Conservation (phyloP, 2,797 vertebrate species). For the Numenius phaeopus region DNA sequence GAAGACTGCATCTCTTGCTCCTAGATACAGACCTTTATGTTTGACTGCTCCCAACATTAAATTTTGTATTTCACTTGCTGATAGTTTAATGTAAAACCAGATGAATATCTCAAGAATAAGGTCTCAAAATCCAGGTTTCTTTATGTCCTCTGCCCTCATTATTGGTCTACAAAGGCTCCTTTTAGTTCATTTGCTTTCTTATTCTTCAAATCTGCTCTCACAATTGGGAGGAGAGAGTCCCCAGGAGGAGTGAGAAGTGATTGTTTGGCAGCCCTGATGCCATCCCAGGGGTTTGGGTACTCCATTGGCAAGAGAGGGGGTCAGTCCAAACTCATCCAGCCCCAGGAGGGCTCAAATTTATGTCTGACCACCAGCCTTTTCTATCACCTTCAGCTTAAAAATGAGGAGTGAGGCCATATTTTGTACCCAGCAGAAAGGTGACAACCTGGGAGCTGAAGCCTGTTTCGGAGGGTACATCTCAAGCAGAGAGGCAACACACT, state of each 20-base stretch:
- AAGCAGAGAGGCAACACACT: neutral
- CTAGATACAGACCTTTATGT: neutral
- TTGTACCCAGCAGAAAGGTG: neutral
- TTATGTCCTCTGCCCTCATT: neutral
- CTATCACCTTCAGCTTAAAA: neutral
- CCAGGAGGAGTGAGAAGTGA: neutral
- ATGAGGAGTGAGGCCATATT: neutral
- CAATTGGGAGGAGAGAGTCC: neutral
- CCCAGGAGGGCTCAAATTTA: neutral
- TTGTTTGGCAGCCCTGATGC: neutral
- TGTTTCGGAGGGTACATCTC: neutral
- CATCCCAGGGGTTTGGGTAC: neutral
- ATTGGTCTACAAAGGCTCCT: neutral
- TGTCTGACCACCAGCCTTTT: neutral
- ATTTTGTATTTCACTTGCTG: neutral
- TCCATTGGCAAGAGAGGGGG: rapidly evolving
- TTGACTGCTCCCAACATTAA: neutral
- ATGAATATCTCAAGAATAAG: neutral
- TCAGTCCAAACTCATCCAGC: neutral
- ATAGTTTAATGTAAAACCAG: neutral
- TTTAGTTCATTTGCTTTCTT: neutral
- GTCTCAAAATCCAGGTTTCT: neutral
- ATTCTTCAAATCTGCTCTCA: neutral
- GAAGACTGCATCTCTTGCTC: neutral
- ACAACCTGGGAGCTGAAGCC: neutral